Evolutionary conservation across 2,888 invertebrate species (phyloP).

Genomic region (Synergus japonicus): DNA sequence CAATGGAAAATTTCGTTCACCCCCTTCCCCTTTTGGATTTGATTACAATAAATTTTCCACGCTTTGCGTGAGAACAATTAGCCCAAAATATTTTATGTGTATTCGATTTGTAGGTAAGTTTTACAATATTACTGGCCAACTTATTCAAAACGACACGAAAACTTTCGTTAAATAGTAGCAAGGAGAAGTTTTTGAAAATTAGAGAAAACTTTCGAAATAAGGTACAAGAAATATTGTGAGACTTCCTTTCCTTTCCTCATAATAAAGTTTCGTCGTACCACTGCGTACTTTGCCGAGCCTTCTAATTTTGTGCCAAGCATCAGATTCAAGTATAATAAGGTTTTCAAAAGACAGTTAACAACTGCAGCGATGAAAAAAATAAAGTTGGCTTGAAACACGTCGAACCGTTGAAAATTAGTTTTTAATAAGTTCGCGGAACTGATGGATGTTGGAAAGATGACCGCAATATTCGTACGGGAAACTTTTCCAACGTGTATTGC

Average conservation of each 20-base stretch:
- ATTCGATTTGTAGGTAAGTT: not conserved
- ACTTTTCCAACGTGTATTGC: slow-evolving; percentile 25
- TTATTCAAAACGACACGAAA: not conserved
- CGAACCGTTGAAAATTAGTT: slow-evolving; percentile 29
- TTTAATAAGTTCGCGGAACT: slow-evolving; percentile 19
- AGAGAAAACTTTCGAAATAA: not conserved
- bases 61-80: no score
- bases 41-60: no score
- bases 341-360: slow-evolving; percentile 37
- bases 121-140: not conserved
- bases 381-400: not conserved
- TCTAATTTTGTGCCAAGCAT: slow-evolving; percentile 22
- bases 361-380: not conserved
- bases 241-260: not conserved
- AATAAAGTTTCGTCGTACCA: slow-evolving; percentile 34
- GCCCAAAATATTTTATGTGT: no score
- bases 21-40: no score
- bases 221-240: slow-evolving; percentile 18
- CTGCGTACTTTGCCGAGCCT: not conserved
- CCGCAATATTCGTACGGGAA: not conserved
- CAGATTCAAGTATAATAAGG: slow-evolving; percentile 19
- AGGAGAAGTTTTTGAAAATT: not conserved
- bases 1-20: no score
- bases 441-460: slow-evolving; percentile 33
- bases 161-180: not conserved